These are phyloP conservation scores for Xiphophorus hellerii DNA, from an alignment of 2,113 vertebrate genomes.

Conservation along the genomic window DNA sequence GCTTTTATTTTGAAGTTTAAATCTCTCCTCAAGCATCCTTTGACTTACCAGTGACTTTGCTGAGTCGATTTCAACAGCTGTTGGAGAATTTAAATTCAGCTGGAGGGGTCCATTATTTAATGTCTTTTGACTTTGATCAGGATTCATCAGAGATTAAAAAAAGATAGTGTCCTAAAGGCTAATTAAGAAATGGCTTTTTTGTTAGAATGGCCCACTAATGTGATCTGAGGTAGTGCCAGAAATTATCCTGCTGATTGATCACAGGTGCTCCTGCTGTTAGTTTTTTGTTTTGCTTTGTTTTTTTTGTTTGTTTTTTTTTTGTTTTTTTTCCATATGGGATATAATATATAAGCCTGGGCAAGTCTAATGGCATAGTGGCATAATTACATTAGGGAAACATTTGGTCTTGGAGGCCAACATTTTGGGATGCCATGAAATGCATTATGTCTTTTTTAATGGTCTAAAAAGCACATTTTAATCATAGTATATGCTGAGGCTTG, in stretches of 20 bases:
- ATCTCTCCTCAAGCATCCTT: constrained; percentile 22
- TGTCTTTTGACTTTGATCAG: constrained; percentile 34
- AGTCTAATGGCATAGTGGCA: neutral
- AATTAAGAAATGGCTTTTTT: constrained; percentile 1
- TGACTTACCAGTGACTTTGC: neutral
- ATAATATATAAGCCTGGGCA: neutral
- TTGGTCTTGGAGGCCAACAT: neutral
- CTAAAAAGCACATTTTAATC: neutral
- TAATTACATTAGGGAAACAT: neutral
- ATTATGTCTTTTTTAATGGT: neutral
- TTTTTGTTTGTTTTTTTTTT: too few species aligned
- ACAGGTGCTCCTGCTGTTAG: neutral
- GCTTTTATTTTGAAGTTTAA: constrained; percentile 55
- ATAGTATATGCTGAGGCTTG: neutral
- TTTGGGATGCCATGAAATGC: neutral
- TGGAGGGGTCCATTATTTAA: constrained; percentile 31
- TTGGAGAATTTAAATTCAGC: constrained; percentile 33
- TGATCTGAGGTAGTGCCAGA: neutral
- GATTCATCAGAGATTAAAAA: constrained; percentile 28
- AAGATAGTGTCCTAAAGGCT: constrained; percentile 3
- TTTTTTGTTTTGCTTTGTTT: too few species aligned
- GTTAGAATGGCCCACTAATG: neutral
- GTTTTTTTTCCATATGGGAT: neutral
- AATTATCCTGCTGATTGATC: constrained; percentile 16
- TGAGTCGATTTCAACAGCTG: constrained; percentile 55